Evolutionary conservation across 1,140 invertebrate species (phyloP).

Genomic region (Lepidurus couesii): DNA sequence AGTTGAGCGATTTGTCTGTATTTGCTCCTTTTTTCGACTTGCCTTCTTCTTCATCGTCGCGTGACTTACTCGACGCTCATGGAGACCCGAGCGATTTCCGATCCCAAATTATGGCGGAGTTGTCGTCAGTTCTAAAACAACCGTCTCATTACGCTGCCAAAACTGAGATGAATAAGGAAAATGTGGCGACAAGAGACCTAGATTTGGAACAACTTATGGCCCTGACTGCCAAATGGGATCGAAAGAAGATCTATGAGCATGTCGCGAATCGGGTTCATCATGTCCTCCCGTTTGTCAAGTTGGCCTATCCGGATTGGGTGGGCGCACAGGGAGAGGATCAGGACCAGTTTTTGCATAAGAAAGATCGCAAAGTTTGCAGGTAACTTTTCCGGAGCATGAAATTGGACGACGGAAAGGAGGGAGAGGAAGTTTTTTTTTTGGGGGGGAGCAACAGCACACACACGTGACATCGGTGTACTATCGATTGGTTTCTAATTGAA

Average conservation of each 20-base stretch:
- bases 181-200: slow-evolving; percentile 25
- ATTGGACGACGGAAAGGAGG: slow-evolving; percentile 53
- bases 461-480: slow-evolving; percentile 34
- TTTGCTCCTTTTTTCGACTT: background rate
- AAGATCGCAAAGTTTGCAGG: slow-evolving; percentile 59
- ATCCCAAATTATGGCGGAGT: background rate
- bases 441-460: slow-evolving; percentile 56
- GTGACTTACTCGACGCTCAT: background rate
- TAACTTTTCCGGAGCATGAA: slow-evolving; percentile 72
- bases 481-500: slow-evolving; percentile 37
- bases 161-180: slow-evolving; percentile 6
- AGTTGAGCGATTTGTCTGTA: slow-evolving; percentile 6
- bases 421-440: slow-evolving; percentile 53
- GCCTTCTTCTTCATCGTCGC: background rate
- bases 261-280: slow-evolving; percentile 53
- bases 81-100: background rate
- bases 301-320: slow-evolving; percentile 66
- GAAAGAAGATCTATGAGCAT: slow-evolving; percentile 43
- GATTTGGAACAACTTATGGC: slow-evolving; percentile 37
- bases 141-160: background rate
- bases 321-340: slow-evolving; percentile 50
- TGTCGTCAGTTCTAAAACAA: background rate
- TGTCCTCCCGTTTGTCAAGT: slow-evolving; percentile 64
- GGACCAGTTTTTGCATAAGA: slow-evolving; percentile 44
- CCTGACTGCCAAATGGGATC: slow-evolving; percentile 34